phyloP scores from a whole-genome alignment of 2,113 vertebrate species.

The Larimichthys crocea region DNA sequence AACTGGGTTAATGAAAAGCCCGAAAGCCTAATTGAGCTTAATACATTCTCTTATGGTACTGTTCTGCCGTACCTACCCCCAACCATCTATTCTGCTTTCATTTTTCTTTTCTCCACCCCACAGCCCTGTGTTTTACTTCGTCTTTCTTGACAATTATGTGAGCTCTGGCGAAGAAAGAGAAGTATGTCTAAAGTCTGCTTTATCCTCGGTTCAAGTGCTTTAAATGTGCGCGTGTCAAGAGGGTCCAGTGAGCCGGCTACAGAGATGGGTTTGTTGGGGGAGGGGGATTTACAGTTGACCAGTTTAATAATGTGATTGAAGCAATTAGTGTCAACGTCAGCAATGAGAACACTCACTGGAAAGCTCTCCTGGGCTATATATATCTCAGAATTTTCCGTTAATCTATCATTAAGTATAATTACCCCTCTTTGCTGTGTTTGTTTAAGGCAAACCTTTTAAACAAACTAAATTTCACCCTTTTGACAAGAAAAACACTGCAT shows the following conservation, averaged over 20 bases:
- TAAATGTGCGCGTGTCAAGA: constrained; percentile 46
- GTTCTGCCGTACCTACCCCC: constrained; percentile 62
- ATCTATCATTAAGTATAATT: constrained; percentile 64
- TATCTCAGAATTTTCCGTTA: constrained; percentile 33
- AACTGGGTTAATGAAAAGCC: constrained; percentile 86
- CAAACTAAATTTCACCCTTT: constrained; percentile 32
- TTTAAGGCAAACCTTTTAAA: constrained; percentile 50
- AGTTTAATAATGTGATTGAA: constrained; percentile 73
- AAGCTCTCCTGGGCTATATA: constrained; percentile 16
- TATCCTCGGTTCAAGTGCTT: constrained; percentile 61
- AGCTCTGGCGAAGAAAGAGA: constrained; percentile 62
- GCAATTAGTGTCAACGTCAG: constrained; percentile 72
- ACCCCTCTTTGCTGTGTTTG: constrained; percentile 42
- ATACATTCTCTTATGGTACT: constrained; percentile 74
- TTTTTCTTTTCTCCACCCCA: constrained; percentile 55
- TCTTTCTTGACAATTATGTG: constrained; percentile 67
- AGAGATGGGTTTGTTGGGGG: constrained; percentile 19
- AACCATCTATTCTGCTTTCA: constrained; percentile 68
- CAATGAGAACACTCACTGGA: constrained; percentile 32
- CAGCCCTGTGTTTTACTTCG: constrained; percentile 41
- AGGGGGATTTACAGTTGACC: constrained; percentile 70
- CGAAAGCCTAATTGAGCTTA: constrained; percentile 83
- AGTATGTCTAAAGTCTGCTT: constrained; percentile 55
- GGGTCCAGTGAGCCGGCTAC: constrained; percentile 45
- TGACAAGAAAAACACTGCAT: constrained; percentile 53